Conservation (phyloP, 2,888 invertebrate genomes). For the Lypha dubia region DNA sequence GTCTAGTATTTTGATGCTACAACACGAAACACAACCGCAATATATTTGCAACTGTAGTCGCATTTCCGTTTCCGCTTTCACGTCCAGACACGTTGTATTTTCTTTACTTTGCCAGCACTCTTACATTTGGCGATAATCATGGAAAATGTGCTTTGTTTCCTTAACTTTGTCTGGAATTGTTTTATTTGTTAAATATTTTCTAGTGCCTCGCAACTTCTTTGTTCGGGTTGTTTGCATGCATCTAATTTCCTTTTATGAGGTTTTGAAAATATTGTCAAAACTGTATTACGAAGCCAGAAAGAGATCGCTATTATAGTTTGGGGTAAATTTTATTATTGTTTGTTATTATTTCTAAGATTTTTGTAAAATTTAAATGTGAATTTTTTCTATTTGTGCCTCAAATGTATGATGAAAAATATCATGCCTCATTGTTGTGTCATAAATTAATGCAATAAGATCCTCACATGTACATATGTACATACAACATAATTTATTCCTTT, state of each 20-base stretch:
- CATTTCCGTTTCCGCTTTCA: slow-evolving; percentile 67
- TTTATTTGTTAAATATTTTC: slow-evolving; percentile 20
- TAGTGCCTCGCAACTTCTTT: neutral
- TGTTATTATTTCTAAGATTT: too few species aligned
- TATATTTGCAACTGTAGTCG: slow-evolving; percentile 29
- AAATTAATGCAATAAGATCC: too few species aligned
- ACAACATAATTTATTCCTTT: neutral
- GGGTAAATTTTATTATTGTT: too few species aligned
- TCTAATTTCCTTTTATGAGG: neutral
- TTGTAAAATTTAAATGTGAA: too few species aligned
- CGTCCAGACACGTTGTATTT: slow-evolving; percentile 62
- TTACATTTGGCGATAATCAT: slow-evolving; percentile 10
- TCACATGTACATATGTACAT: neutral
- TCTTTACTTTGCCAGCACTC: neutral
- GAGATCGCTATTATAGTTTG: too few species aligned
- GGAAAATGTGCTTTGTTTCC: slow-evolving; percentile 11
- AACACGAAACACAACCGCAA: neutral
- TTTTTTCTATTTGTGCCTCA: too few species aligned
- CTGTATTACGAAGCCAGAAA: too few species aligned
- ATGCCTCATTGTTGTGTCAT: too few species aligned
- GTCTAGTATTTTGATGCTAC: neutral
- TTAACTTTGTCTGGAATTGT: slow-evolving; percentile 7
- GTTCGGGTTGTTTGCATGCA: neutral
- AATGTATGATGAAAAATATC: too few species aligned
- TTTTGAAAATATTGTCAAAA: too few species aligned